phyloP scores from a whole-genome alignment of 2,888 invertebrate species.

The Beris chalybata region DNA sequence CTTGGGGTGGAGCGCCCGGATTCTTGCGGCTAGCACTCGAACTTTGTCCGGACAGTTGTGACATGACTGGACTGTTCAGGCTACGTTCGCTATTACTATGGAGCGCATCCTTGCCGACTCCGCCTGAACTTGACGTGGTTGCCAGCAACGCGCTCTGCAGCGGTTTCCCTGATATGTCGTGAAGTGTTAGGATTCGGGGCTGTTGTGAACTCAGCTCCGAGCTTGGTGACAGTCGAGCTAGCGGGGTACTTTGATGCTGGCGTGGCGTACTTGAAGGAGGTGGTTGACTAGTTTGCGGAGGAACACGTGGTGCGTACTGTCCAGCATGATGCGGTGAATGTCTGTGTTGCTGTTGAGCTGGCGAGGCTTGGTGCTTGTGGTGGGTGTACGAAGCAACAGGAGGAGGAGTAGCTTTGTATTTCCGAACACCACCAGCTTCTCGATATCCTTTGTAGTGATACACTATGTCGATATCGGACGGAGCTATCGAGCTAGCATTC shows the following conservation, averaged over 20 bases:
- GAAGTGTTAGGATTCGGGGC: slow-evolving; percentile 87
- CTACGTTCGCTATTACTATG: slow-evolving; percentile 91
- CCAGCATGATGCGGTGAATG: slow-evolving; percentile 77
- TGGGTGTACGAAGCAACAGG: slow-evolving; percentile 76
- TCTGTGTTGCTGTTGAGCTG: slow-evolving; percentile 69
- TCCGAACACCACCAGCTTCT: slow-evolving; percentile 79
- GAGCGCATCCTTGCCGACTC: slow-evolving; percentile 83
- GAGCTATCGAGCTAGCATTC: slow-evolving; percentile 96
- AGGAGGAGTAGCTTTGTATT: slow-evolving; percentile 86
- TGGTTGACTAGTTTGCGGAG: slow-evolving; percentile 70
- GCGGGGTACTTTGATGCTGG: slow-evolving; percentile 85
- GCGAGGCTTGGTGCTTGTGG: slow-evolving; percentile 71
- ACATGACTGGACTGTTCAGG: slow-evolving; percentile 90
- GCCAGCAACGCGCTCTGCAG: slow-evolving; percentile 85
- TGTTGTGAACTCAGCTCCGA: slow-evolving; percentile 90
- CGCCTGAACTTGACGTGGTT: slow-evolving; percentile 86
- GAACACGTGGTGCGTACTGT: slow-evolving; percentile 73
- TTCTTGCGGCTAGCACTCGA: slow-evolving; percentile 78
- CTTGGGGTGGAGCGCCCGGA: slow-evolving; percentile 68
- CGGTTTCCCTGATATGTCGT: slow-evolving; percentile 92
- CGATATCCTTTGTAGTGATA: slow-evolving; percentile 95
- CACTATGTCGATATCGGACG: slow-evolving; percentile 95
- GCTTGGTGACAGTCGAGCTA: slow-evolving; percentile 87
- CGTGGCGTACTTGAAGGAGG: slow-evolving; percentile 68
- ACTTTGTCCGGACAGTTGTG: slow-evolving; percentile 84